Conservation (phyloP, 2,113 vertebrate species). For the Corydoras maculifer region DNA sequence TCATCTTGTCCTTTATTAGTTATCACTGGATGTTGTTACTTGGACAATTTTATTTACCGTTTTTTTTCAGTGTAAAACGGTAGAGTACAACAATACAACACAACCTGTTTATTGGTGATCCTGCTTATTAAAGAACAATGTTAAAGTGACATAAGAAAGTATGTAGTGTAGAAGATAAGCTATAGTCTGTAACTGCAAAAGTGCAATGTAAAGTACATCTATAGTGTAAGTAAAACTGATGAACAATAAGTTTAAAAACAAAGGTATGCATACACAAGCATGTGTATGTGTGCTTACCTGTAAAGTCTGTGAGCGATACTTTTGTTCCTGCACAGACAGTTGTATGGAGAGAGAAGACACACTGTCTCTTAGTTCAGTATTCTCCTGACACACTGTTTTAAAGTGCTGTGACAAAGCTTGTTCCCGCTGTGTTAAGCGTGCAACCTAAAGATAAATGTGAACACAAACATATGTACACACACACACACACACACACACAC, state of each 20-base stretch:
- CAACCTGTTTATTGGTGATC: too few species aligned
- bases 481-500: background rate
- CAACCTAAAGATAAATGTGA: constrained; percentile 7
- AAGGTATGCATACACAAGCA: background rate
- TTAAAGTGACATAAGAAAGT: too few species aligned
- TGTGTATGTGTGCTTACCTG: constrained; percentile 26
- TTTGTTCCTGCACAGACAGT: constrained; percentile 30
- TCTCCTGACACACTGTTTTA: constrained; percentile 27
- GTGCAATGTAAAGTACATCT: too few species aligned
- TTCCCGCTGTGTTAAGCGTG: constrained; percentile 17
- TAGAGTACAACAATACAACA: too few species aligned
- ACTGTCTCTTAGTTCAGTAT: constrained; percentile 18
- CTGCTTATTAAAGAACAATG: too few species aligned
- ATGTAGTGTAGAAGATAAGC: too few species aligned
- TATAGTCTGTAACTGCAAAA: too few species aligned
- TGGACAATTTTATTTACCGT: too few species aligned
- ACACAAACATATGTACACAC: constrained; percentile 18
- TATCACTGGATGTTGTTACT: too few species aligned
- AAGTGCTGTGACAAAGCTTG: constrained; percentile 24
- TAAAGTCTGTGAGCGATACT: constrained; percentile 29
- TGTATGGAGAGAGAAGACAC: constrained; percentile 24
- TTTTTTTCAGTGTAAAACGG: too few species aligned
- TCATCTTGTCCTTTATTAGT: too few species aligned
- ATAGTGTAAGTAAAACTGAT: background rate
- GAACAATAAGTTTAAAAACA: background rate